Percentiles rank a stretch among this genome's conserved stretches.
These are phyloP conservation scores for Agrypnia vestita DNA, from an alignment of 1,140 invertebrate genomes.

Conservation along the genomic window DNA sequence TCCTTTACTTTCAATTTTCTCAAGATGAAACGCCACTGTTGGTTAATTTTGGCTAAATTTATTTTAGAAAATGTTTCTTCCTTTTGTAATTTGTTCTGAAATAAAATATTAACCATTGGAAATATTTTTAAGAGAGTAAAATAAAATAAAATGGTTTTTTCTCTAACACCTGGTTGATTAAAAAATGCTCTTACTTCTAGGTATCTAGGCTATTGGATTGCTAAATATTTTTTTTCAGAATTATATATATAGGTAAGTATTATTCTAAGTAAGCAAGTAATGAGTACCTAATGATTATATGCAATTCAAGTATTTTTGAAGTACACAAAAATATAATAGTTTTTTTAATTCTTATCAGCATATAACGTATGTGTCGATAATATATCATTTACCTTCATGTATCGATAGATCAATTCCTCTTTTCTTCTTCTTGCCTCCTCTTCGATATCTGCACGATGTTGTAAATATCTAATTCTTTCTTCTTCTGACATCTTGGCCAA, in stretches of 20 bases:
- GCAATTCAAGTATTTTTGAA: no score
- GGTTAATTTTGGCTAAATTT: slow-evolving; percentile 88
- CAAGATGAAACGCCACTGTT: slow-evolving; percentile 85
- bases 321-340: no score
- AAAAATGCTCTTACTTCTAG: no score
- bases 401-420: slow-evolving; percentile 83
- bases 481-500: slow-evolving; percentile 87
- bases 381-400: slow-evolving; percentile 78
- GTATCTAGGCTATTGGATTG: no score
- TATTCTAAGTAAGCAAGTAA: no score
- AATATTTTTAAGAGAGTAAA: no score
- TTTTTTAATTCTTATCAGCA: no score
- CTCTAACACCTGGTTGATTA: no score
- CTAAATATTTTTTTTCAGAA: neutral
- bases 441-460: slow-evolving; percentile 84
- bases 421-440: slow-evolving; percentile 84
- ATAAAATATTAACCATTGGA: slow-evolving; percentile 50
- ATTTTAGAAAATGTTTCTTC: slow-evolving; percentile 84
- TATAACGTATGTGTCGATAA: no score
- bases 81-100: slow-evolving; percentile 84
- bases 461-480: slow-evolving; percentile 83
- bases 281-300: no score
- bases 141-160: no score
- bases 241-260: slow-evolving; percentile 30
- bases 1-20: slow-evolving; percentile 83